Evolutionary conservation across 2,888 invertebrate species (phyloP).

Genomic region (Ferrisia virgata): DNA sequence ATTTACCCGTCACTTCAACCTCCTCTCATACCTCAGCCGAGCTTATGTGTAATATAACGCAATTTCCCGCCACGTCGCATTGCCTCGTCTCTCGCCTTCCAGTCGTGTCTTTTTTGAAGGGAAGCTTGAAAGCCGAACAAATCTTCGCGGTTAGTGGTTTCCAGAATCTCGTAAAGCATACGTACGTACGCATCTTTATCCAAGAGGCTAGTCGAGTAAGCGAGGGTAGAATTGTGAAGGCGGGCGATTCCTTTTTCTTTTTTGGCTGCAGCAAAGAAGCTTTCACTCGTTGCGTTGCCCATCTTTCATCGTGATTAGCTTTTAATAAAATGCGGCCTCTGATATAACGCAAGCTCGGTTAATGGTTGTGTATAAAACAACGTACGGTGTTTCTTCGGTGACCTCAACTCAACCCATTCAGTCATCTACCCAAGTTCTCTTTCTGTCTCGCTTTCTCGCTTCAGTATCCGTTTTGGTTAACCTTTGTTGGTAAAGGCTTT

Average conservation of each 20-base stretch:
- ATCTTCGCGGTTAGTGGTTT: slow-evolving; percentile 1
- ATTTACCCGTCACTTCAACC: neutral
- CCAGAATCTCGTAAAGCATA: neutral
- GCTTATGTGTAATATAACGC: slow-evolving; percentile 2
- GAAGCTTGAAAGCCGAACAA: neutral
- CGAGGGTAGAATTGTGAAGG: neutral
- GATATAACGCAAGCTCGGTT: neutral
- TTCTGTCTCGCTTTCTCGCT: too few species aligned
- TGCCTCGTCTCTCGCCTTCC: neutral
- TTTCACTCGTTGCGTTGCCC: too few species aligned
- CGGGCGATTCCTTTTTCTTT: too few species aligned
- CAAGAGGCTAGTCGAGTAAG: neutral
- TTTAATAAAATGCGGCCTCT: neutral
- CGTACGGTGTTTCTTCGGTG: neutral
- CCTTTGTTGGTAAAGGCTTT: neutral
- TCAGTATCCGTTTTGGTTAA: neutral
- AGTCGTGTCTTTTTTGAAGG: neutral
- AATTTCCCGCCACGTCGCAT: neutral
- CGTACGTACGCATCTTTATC: neutral
- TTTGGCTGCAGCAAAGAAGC: too few species aligned
- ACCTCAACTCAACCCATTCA: too few species aligned
- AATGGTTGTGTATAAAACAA: too few species aligned
- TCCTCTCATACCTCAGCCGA: neutral
- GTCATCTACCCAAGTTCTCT: too few species aligned
- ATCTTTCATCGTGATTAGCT: neutral